Evolutionary conservation across 2,797 vertebrate species (phyloP).

Genomic region (Acanthurus leucopareius): DNA sequence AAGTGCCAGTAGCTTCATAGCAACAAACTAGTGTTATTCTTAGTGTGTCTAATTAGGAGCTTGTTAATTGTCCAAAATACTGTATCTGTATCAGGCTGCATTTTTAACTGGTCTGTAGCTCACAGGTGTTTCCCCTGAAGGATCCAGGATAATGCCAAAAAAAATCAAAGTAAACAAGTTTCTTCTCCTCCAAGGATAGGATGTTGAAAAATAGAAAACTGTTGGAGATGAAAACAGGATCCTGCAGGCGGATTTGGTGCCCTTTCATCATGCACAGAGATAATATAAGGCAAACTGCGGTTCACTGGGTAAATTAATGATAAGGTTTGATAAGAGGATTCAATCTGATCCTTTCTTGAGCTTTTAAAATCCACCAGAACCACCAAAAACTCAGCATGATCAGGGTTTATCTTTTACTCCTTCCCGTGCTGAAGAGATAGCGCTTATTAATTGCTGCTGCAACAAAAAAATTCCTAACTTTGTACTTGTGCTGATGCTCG

Average conservation of each 20-base stretch:
- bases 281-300: slow-evolving; percentile 25
- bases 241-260: slow-evolving; percentile 12
- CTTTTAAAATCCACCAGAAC: slow-evolving; percentile 49
- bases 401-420: slow-evolving; percentile 51
- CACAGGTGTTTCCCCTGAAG: slow-evolving; percentile 49
- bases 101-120: slow-evolving; percentile 39
- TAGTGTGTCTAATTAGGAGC: slow-evolving; percentile 39
- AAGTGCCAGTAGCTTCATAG: slow-evolving; percentile 5
- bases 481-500: slow-evolving; percentile 72
- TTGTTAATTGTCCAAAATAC: slow-evolving; percentile 42
- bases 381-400: slow-evolving; percentile 44
- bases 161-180: slow-evolving; percentile 34
- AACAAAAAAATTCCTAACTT: slow-evolving; percentile 61
- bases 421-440: slow-evolving; percentile 45
- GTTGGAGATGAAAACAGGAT: slow-evolving; percentile 32
- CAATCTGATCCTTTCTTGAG: slow-evolving; percentile 51
- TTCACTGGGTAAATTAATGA: slow-evolving; percentile 43
- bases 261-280: slow-evolving; percentile 30
- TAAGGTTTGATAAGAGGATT: slow-evolving; percentile 51
- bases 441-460: slow-evolving; percentile 61
- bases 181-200: slow-evolving; percentile 18
- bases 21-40: slow-evolving; percentile 18
- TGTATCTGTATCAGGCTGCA: slow-evolving; percentile 33
- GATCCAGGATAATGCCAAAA: slow-evolving; percentile 17
- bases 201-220: slow-evolving; percentile 35